Evolutionary conservation across 2,113 vertebrate species (phyloP), one percentile per base, ranked within the genome.

Genomic region (Panthera tigris): DNA sequence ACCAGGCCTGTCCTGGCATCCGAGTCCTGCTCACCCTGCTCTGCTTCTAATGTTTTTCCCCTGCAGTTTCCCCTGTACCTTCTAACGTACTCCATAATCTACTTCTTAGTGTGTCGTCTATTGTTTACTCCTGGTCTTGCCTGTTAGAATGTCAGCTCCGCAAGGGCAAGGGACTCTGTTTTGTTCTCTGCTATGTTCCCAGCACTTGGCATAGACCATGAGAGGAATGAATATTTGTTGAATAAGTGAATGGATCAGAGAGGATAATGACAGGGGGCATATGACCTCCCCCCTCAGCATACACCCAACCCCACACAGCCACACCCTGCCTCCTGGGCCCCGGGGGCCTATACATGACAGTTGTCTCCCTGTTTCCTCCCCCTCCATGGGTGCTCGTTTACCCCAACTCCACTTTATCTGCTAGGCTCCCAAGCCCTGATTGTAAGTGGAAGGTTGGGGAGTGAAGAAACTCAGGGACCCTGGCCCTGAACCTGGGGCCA

Each of bases 261-360:
- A 0, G 1, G 65, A 63, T 12, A 29, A 11, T 2, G 29, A 11
- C 25, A 27, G 12, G 14, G 52, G 80, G 25, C 36, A 21, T 10
- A 1, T 29, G 1, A 36, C 36, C 36, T 1, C 0, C 25, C 31
- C 19, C 27, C 14, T 16, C 82, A 39, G 73, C 0, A 23, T 31
- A 14, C 31, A 13, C 4, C 13, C 25, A 4, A 0, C 63, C 63
- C 27, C 29, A 25, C n/a, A 61, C 33, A 66, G 39, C 48, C 16
- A 68, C 29, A 11, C 52, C 4, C 25, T 15, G 45, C 10, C 21
- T 13, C 23, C 15, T 0, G 0, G 13, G 81, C 12, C 13, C 25
- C 7, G 31, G 45, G 16, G 15, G 55, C 55, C 55, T 57, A 3
- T 5, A 48, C 4, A 0, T n/a, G 18, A 33, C 18, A 3, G 45